Evolutionary conservation across 2,113 vertebrate species (phyloP), one percentile per base, ranked within the genome.

Genomic region (Erpornis zantholeuca): DNA sequence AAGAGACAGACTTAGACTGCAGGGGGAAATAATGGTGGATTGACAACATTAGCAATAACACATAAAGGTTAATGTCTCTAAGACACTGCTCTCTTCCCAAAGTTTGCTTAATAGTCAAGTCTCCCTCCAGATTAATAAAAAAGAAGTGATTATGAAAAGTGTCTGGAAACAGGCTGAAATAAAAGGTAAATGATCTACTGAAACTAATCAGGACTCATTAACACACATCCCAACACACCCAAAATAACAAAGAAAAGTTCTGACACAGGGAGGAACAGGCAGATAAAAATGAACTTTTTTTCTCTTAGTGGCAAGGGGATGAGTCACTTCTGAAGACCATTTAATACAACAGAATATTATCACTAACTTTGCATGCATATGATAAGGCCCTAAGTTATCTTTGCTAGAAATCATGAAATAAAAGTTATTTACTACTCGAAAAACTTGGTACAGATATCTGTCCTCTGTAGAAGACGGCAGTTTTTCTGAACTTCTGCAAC

Each of bases 161-260:
- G 23, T 65, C 33, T 50, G 18, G n/a, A 28, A 91, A 82, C 35
- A 36, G 22, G 31, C 5, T 68, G 65, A 91, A 24, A 71, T 35
- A 45, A 91, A 86, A 76, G 3, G 4, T 60, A 52, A 68, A 85
- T 53, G 42, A 14, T n/a, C 15, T 61, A 35, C 27, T 42, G 61
- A 88, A 82, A 79, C 15, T 64, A 79, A 65, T 53, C 49, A 82
- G 9, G 27, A 65, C 61, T 91, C 40, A 57, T 90, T 85, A 96
- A 47, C 19, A 59, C 4, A 36, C 21, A 78, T 17, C 6, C 13
- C 23, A 77, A 33, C 7, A 59, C 0, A 0, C 22, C 1, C 7
- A 49, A 73, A 85, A 86, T 11, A 92, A 16, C 16, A 63, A 63
- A 78, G 13, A 56, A 82, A 68, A 75, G 3, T 31, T 86, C 22